phyloP scores from a whole-genome alignment of 2,113 vertebrate species.

The Colius striatus region DNA sequence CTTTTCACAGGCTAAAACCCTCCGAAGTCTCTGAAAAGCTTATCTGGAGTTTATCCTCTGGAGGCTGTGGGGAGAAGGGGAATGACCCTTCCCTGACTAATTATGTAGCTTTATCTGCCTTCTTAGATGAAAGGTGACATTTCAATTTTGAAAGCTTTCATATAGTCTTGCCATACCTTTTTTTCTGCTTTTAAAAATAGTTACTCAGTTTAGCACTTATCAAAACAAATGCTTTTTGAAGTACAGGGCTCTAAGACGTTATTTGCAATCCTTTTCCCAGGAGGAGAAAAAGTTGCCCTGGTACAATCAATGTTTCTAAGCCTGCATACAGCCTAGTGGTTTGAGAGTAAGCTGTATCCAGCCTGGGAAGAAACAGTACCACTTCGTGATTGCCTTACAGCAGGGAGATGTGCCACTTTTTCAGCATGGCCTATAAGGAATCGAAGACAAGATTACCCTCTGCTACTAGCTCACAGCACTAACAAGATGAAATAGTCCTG shows the following conservation, averaged over 20 bases:
- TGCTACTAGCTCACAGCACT: neutral
- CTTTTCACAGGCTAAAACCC: constrained; percentile 8
- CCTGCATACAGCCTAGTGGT: neutral
- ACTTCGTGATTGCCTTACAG: neutral
- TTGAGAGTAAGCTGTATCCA: neutral
- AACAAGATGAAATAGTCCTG: neutral
- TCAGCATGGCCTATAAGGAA: neutral
- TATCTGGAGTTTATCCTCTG: constrained; percentile 15
- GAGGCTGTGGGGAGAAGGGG: neutral
- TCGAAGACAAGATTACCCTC: neutral
- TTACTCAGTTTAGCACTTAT: neutral
- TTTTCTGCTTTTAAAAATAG: neutral
- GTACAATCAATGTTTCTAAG: neutral
- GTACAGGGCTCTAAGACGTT: neutral
- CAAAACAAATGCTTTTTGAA: neutral
- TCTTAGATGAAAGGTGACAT: neutral
- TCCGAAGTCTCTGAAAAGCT: neutral
- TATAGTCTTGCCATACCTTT: neutral
- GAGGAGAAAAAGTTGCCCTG: neutral
- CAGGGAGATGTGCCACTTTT: neutral
- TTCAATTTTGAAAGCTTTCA: neutral
- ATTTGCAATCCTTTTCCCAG: neutral
- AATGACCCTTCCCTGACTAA: constrained; percentile 13
- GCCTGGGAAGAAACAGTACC: neutral
- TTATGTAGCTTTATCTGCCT: neutral